Evolutionary conservation across 2,113 vertebrate species (phyloP).

Genomic region (Noturus placidus): DNA sequence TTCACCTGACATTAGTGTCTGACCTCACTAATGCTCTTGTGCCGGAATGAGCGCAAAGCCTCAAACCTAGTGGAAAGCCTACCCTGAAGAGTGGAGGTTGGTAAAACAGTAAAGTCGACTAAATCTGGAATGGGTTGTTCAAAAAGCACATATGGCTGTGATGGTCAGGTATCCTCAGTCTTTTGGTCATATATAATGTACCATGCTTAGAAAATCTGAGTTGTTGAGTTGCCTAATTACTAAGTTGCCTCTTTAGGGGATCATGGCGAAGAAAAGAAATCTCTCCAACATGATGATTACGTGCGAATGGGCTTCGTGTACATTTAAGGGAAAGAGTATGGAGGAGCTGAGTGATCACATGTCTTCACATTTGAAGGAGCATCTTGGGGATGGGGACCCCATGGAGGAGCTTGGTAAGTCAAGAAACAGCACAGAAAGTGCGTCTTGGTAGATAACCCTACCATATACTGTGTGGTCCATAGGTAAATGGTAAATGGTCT

Average conservation of each 20-base stretch:
- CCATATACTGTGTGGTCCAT: not conserved
- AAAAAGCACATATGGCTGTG: not conserved
- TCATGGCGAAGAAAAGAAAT: conserved; percentile 68
- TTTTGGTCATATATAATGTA: not conserved
- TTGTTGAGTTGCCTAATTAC: not conserved
- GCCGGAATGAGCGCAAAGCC: not conserved
- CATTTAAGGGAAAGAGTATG: conserved; percentile 65
- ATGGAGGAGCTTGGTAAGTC: conserved; percentile 76
- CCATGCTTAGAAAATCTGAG: not conserved
- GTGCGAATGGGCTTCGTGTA: conserved; percentile 69
- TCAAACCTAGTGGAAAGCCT: not conserved
- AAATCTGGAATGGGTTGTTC: not conserved
- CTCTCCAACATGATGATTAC: conserved; percentile 59
- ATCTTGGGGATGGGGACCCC: conserved; percentile 70
- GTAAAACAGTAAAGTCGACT: not conserved
- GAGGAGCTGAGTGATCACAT: conserved; percentile 73
- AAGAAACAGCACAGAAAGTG: not conserved
- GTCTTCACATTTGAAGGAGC: conserved; percentile 65
- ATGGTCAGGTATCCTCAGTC: not conserved
- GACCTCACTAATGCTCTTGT: not conserved
- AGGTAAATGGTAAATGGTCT: too few relatives aligned
- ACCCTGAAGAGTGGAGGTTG: not conserved
- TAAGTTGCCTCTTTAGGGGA: not conserved
- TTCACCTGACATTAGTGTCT: not conserved
- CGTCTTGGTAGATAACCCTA: not conserved